A percentile compares a stretch with the other conserved stretches of the same genome.
Evolutionary conservation across 2,797 vertebrate species (phyloP).

Genomic region (Sebastes cheni): DNA sequence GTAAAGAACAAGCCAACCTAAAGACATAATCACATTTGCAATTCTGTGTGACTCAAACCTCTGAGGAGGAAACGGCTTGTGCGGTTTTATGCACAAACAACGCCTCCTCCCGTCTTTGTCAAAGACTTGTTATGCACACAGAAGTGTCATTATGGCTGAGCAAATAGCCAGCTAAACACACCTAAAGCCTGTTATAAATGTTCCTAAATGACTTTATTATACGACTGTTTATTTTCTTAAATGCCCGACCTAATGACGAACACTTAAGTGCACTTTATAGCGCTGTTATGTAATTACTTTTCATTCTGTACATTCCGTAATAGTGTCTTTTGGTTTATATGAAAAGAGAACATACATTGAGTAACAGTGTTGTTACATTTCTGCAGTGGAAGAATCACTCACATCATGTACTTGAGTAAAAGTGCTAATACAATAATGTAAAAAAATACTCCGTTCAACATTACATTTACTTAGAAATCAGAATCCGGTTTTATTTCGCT

Average conservation of each 20-base stretch:
- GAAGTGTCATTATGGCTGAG: slow-evolving; percentile 23
- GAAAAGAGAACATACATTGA: neutral
- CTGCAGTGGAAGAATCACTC: neutral
- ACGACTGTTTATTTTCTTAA: neutral
- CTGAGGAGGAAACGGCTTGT: slow-evolving; percentile 12
- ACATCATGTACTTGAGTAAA: neutral
- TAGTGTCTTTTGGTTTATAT: neutral
- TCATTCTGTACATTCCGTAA: neutral
- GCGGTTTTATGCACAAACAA: neutral
- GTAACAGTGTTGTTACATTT: neutral
- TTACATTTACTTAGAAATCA: neutral
- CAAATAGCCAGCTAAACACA: slow-evolving; percentile 24
- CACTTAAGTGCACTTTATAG: neutral
- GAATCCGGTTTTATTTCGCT: too few species aligned
- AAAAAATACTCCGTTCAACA: neutral
- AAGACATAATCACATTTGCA: slow-evolving; percentile 32
- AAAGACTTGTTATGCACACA: slow-evolving; percentile 33
- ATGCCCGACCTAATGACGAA: neutral
- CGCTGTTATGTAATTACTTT: neutral
- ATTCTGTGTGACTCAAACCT: slow-evolving; percentile 33
- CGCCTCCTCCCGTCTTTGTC: slow-evolving; percentile 8
- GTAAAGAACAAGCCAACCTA: slow-evolving; percentile 13
- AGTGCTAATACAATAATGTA: neutral
- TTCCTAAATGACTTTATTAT: neutral
- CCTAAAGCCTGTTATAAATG: slow-evolving; percentile 3